Evolutionary conservation across 2,888 invertebrate genomes (phyloP).

Genomic region (Elysia crispata): DNA sequence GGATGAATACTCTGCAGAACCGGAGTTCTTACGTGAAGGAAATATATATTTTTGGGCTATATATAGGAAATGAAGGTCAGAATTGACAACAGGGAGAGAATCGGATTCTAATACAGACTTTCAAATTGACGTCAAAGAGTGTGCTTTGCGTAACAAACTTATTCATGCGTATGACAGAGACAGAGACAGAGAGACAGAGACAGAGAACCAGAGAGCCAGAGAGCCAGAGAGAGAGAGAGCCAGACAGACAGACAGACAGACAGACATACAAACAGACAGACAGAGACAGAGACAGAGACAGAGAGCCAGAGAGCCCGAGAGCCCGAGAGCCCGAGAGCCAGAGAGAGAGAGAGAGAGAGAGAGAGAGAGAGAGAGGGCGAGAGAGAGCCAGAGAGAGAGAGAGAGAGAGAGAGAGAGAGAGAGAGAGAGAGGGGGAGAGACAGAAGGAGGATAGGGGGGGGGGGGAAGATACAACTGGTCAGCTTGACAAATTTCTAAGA

Average conservation of each 20-base stretch:
- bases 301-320: not conserved
- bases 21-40: no score
- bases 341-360: slow-evolving; percentile 30
- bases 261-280: slow-evolving; percentile 27
- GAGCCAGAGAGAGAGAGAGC: no score
- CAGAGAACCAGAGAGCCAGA: no score
- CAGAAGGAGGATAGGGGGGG: not conserved
- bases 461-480: not conserved
- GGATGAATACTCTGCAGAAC: no score
- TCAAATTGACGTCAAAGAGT: no score
- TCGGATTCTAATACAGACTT: no score
- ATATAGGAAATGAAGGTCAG: no score
- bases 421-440: slow-evolving; percentile 21
- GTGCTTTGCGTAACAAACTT: no score
- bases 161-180: not conserved
- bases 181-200: not conserved
- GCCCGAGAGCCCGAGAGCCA: slow-evolving; percentile 20
- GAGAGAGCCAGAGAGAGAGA: slow-evolving; percentile 15
- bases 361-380: not conserved
- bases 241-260: not conserved
- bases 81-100: no score
- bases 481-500: no score
- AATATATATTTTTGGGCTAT: no score
- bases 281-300: not conserved
- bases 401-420: slow-evolving; percentile 17